Conservation (phyloP, 2,888 invertebrate species). For the Noctuana brunneofusca region DNA sequence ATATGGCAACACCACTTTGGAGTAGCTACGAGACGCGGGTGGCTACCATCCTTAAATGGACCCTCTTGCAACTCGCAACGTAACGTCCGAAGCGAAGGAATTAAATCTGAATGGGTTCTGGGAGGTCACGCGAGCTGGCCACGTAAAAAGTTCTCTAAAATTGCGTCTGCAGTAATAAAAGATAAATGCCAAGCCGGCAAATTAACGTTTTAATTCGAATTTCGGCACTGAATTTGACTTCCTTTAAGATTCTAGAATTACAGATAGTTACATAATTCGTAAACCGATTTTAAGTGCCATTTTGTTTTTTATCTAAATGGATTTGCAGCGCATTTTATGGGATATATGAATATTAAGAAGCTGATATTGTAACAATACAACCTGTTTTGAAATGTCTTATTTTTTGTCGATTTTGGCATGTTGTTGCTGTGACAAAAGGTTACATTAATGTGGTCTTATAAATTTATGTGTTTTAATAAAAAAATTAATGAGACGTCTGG, state of each 20-base stretch:
- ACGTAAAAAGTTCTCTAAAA: constrained; percentile 23
- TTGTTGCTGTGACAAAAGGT: background rate
- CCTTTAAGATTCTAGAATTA: constrained; percentile 3
- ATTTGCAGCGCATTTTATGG: background rate
- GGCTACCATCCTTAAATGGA: constrained; percentile 48
- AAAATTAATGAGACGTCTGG: background rate
- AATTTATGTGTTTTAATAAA: background rate
- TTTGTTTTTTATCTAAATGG: background rate
- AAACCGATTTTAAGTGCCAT: background rate
- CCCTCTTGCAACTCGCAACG: constrained; percentile 37
- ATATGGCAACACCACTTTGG: constrained; percentile 28
- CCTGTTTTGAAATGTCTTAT: background rate
- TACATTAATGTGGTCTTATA: background rate
- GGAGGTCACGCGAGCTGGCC: constrained; percentile 26
- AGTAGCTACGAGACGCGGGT: constrained; percentile 30
- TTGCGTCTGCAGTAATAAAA: constrained; percentile 32
- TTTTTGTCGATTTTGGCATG: background rate
- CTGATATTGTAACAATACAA: too few species aligned
- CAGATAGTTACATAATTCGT: background rate
- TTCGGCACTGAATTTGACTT: constrained; percentile 13
- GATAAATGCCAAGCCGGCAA: constrained; percentile 11
- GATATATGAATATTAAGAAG: background rate
- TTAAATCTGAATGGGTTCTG: constrained; percentile 34
- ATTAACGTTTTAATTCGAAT: constrained; percentile 30
- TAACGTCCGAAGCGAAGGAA: constrained; percentile 14